These are phyloP conservation scores for Malthinus flaveolus DNA, from an alignment of 2,888 invertebrate genomes.

Conservation along the genomic window DNA sequence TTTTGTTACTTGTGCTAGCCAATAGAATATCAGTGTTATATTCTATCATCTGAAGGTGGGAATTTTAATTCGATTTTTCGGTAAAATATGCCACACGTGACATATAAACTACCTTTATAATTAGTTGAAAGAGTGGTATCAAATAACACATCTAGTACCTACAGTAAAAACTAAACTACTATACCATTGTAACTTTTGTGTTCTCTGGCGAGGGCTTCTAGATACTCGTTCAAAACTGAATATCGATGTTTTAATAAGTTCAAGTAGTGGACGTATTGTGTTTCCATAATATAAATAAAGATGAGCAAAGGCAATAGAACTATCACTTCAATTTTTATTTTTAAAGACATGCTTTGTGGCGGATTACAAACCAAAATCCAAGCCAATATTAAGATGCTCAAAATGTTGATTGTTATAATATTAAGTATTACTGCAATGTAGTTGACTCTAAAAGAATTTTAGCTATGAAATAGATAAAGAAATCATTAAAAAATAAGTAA, in stretches of 20 bases:
- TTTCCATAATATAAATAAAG: slow-evolving; percentile 36
- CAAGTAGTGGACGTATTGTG: slow-evolving; percentile 39
- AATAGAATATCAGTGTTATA: no score
- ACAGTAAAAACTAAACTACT: background rate
- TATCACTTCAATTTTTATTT: background rate
- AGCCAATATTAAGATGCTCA: background rate
- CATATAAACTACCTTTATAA: no score
- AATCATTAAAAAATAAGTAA: no score
- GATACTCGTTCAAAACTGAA: slow-evolving; percentile 37
- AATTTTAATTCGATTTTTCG: no score
- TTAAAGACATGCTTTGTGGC: background rate
- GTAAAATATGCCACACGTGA: no score
- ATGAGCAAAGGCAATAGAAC: slow-evolving; percentile 15
- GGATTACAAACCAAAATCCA: slow-evolving; percentile 4
- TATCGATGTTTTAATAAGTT: slow-evolving; percentile 36
- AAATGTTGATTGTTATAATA: background rate
- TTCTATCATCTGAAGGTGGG: no score
- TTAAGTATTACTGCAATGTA: background rate
- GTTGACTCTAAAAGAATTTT: background rate
- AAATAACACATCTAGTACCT: background rate
- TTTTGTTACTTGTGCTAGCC: no score
- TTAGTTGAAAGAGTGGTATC: no score
- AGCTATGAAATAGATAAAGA: no score
- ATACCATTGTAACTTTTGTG: slow-evolving; percentile 22
- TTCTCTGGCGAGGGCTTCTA: slow-evolving; percentile 34